Evolutionary conservation across 2,888 invertebrate species (phyloP), one percentile per base, ranked within the genome.

Genomic region (Drymonia ruficornis): DNA sequence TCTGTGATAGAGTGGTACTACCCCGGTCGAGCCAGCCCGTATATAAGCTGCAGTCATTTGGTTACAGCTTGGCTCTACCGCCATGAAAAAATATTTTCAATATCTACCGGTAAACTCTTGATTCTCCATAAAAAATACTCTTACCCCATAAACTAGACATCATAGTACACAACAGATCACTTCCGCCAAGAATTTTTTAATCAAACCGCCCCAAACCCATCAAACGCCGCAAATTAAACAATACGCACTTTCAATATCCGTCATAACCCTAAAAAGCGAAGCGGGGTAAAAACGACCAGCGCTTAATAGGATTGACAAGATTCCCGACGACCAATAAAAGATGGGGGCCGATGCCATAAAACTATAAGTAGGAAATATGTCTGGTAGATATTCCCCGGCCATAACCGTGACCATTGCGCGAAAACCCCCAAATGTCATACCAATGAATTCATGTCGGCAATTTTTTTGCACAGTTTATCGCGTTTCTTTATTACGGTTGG

Each of bases 391-490:
- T 71, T 63, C 77, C 69, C 76, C 75, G 67, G 82, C 82, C 72
- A 86, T 86, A 89, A 86, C 85, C 82, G 83, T 81, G 88, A 80
- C 87, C 88, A 86, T 90, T 88, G 56, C 81, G 80, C 76, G 76
- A 73, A 83, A 83, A 83, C 63, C 84, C 88, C 83, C 88, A 82
- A 91, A 92, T 89, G 91, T 90, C 91, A 91, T 91, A 91, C 86
- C 92, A 83, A 91, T 92, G 92, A 91, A 92, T 91, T 92, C 92
- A 92, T 91, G 91, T 81, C 79, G 72, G 80, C 81, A 80, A 84
- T 89, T 92, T 92, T 89, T 91, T 91, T 86, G 81, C 80, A 72
- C 86, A 80, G 78, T 91, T 91, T 92, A 92, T 91, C 88, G 87
- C 86, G 76, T 82, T 87, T 89, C 89, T 90, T 91, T 91, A 91